Percentiles rank a stretch among this genome's conserved stretches.
These are phyloP conservation scores for Ruditapes philippinarum DNA, from an alignment of 1,140 invertebrate genomes.

Conservation along the genomic window DNA sequence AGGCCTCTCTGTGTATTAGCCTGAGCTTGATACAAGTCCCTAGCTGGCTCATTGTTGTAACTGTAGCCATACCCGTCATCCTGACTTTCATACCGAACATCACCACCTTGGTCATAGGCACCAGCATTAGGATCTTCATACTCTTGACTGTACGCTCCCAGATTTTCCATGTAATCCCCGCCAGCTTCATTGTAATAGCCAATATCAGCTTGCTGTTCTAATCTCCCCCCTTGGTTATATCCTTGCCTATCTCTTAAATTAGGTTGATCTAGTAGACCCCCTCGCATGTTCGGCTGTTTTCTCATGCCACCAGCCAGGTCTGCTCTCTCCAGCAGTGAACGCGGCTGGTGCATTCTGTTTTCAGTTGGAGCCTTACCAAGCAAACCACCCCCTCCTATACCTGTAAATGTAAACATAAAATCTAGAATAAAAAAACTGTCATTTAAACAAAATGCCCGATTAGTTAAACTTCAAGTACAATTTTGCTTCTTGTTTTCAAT, in stretches of 20 bases:
- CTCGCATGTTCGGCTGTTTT: neutral
- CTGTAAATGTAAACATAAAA: neutral
- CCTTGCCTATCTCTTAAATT: neutral
- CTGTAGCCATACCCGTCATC: neutral
- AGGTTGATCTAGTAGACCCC: neutral
- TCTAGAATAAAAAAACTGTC: too few species aligned
- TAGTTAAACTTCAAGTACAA: too few species aligned
- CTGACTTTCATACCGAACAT: neutral
- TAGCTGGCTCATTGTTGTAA: neutral
- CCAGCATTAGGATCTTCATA: neutral
- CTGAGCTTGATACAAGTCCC: neutral
- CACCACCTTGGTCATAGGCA: neutral
- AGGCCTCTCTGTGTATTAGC: neutral
- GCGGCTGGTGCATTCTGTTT: neutral
- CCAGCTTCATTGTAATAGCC: neutral
- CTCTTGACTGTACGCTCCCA: neutral
- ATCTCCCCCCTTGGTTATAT: neutral
- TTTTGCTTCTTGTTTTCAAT: too few species aligned
- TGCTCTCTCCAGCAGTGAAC: neutral
- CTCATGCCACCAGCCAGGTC: neutral
- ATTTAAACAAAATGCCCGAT: too few species aligned
- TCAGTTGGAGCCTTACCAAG: neutral
- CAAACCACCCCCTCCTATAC: neutral
- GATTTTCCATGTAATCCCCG: neutral
- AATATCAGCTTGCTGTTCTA: neutral